phyloP scores from a whole-genome alignment of 2,797 vertebrate genomes.

The Hapalemur alaotrensis region DNA sequence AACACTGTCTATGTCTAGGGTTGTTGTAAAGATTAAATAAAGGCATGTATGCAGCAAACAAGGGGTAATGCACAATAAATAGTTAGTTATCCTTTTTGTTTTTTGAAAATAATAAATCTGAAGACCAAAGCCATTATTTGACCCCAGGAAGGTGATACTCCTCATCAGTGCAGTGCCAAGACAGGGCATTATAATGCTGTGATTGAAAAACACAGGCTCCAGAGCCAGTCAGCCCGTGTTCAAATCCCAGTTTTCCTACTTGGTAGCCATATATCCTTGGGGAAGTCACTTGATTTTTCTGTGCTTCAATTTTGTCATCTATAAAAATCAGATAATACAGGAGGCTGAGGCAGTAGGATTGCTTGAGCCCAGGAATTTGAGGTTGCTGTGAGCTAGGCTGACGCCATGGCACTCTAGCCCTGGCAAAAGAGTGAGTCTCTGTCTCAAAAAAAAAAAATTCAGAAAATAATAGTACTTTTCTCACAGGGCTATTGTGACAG shows the following conservation, averaged over 20 bases:
- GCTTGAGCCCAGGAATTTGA: no score
- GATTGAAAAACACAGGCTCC: background rate
- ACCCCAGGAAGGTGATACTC: background rate
- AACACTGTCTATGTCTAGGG: background rate
- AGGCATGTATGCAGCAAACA: background rate
- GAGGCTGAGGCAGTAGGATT: no score
- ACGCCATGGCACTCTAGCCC: no score
- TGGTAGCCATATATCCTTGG: background rate
- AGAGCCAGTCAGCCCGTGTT: background rate
- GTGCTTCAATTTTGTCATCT: background rate
- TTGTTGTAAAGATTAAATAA: background rate
- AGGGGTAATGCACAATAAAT: background rate
- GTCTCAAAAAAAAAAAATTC: background rate
- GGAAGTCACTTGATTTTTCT: background rate
- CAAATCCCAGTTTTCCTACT: background rate
- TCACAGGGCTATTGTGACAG: background rate
- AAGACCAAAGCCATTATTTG: background rate
- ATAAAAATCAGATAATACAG: background rate
- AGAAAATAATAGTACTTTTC: background rate
- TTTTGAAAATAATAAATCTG: background rate
- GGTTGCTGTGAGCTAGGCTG: no score
- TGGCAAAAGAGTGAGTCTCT: no score
- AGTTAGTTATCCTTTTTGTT: background rate
- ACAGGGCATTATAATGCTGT: background rate
- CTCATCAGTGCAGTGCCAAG: background rate